Conservation (phyloP, 2,797 vertebrate species). For the Cirrhinus mrigala region DNA sequence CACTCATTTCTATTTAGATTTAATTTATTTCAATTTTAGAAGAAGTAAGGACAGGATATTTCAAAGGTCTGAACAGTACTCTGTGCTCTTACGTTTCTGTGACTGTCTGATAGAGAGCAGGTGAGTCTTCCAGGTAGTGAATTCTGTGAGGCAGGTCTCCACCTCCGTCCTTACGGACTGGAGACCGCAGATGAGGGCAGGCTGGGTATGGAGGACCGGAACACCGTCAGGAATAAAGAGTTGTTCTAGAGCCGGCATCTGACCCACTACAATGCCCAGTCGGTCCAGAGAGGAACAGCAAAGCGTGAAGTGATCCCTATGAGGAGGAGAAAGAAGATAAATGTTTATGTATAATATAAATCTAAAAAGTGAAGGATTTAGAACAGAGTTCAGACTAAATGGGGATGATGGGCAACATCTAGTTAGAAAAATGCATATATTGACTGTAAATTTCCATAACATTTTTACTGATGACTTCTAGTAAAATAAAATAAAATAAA, state of each 20-base stretch:
- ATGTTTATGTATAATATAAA: neutral
- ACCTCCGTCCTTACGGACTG: constrained; percentile 83
- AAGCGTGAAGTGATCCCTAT: constrained; percentile 85
- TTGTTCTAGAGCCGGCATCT: constrained; percentile 82
- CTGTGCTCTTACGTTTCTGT: constrained; percentile 65
- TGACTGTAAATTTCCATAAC: neutral
- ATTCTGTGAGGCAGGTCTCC: constrained; percentile 78
- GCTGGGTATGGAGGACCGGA: constrained; percentile 64
- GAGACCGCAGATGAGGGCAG: constrained; percentile 81
- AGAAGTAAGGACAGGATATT: neutral
- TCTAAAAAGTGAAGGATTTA: neutral
- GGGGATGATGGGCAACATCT: neutral
- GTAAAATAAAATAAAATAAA: neutral
- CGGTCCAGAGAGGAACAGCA: constrained; percentile 82
- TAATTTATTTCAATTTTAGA: neutral
- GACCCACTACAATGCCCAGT: constrained; percentile 79
- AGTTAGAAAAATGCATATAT: neutral
- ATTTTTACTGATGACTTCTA: neutral
- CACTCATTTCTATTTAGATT: neutral
- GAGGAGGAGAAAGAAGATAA: neutral
- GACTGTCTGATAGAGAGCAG: constrained; percentile 74
- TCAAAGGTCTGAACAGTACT: neutral
- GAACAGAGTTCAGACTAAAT: neutral
- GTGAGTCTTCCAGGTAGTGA: constrained; percentile 87
- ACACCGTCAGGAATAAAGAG: constrained; percentile 79